Evolutionary conservation across 2,888 invertebrate genomes (phyloP).

Genomic region (Antheraea yamamai): DNA sequence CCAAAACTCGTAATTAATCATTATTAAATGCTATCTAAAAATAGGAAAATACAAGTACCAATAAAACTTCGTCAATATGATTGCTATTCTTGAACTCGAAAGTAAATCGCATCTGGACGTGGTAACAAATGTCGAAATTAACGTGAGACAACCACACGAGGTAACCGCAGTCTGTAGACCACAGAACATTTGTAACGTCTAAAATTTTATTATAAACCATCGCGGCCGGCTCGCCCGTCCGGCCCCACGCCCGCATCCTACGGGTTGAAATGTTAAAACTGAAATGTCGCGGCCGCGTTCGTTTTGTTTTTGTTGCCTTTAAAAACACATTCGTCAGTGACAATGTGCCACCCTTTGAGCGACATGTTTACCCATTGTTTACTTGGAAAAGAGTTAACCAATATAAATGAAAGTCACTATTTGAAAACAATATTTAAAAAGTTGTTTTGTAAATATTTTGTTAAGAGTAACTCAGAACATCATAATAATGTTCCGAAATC

Average conservation of each 20-base stretch:
- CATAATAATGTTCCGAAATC: not conserved
- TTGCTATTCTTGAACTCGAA: not conserved
- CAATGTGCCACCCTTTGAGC: conserved; percentile 23
- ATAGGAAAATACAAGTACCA: not conserved
- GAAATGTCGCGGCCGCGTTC: conserved; percentile 29
- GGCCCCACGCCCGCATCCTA: conserved; percentile 51
- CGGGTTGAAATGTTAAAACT: conserved; percentile 37
- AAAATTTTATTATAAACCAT: conserved; percentile 48
- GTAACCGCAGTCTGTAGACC: conserved; percentile 4
- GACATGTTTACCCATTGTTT: conserved; percentile 31
- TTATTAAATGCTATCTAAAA: not conserved
- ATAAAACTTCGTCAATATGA: not conserved
- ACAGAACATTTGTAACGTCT: conserved; percentile 45
- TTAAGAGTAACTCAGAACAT: not conserved
- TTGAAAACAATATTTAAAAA: conserved; percentile 25
- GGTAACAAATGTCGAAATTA: not conserved
- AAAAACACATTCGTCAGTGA: conserved; percentile 58
- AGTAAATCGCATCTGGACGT: not conserved
- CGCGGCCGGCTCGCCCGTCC: conserved; percentile 30
- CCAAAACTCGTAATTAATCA: no score
- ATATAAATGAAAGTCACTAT: conserved; percentile 35
- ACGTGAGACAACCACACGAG: not conserved
- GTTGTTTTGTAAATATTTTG: conserved; percentile 6
- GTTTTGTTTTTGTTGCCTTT: conserved; percentile 65
- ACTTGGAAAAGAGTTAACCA: conserved; percentile 20